Base-by-base conservation (phyloP, 2,113 vertebrate genomes). In the Nycticryphes semicollaris region DNA sequence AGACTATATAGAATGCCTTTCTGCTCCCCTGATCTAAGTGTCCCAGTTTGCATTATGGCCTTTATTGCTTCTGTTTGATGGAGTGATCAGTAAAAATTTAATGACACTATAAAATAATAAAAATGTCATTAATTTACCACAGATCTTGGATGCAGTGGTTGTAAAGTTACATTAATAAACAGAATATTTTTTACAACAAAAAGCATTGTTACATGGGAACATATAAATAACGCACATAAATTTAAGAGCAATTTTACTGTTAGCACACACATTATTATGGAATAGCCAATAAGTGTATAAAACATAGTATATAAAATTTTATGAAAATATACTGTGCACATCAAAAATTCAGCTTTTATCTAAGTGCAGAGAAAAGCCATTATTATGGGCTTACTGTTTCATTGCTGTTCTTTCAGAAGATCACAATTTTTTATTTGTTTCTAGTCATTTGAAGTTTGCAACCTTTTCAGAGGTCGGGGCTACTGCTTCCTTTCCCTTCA, bases 61-160 rank as follows among this genome's bases (percentile, higher is more conserved):
- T 99, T 99, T 99, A 99, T 98, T 98, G 98, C 99, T 98, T 98
- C 98, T 98, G 98, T 98, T 98, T 99, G 98, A 99, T 98, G 98
- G 98, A 99, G 99, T 99, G 99, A 99, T 99, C 99, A 99, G 99
- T 99, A 99, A 99, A 99, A 99, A 99, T 99, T 99, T 99, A 99
- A 99, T 99, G 99, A 99, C 98, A 99, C 99, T 98, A 99, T 99
- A 99, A 99, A 99, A 99, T 99, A 99, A 99, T 99, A 99, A 99
- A 99, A 99, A 99, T 98, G 99, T 98, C 99, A 99, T 99, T 99
- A 99, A 99, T 99, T 99, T 99, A 99, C 99, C 98, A 98, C 98
- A 98, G 98, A 98, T 98, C 98, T 99, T 98, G 98, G 98, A 99
- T 98, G 99, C 98, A 98, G 98, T 96, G 96, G 98, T 98, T 98